Percentiles rank a stretch among this genome's conserved stretches.
These are phyloP conservation scores for Rhabdophis nuchalis DNA, from an alignment of 2,797 vertebrate species.

Conservation along the genomic window DNA sequence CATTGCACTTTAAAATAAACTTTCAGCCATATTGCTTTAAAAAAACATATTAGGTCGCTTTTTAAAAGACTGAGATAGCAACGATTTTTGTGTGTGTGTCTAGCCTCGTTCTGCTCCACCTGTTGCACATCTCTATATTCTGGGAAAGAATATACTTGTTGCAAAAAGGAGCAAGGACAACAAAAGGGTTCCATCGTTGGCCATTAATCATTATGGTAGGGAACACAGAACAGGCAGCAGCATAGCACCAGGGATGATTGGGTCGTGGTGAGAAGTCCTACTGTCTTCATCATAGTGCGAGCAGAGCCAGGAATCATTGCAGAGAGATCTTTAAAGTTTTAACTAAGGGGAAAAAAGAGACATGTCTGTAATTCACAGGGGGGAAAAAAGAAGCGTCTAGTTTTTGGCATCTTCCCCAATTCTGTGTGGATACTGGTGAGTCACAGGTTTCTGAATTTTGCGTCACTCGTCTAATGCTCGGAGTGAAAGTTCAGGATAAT, in stretches of 20 bases:
- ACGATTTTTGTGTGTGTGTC: not conserved
- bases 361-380: not conserved
- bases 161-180: not conserved
- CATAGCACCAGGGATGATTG: not conserved
- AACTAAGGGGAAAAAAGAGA: fast-evolving
- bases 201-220: not conserved
- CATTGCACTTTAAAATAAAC: not conserved
- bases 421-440: not conserved
- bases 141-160: not conserved
- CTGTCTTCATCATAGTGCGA: not conserved
- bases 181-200: not conserved
- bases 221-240: not conserved
- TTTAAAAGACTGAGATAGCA: not conserved
- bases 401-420: not conserved
- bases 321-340: not conserved
- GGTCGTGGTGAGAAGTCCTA: not conserved
- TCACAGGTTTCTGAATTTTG: not conserved
- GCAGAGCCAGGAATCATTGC: not conserved
- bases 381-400: not conserved
- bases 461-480: not conserved
- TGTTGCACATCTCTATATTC: not conserved
- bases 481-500: not conserved
- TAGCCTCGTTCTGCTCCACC: not conserved
- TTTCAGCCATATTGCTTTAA: not conserved
- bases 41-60: not conserved